Evolutionary conservation across 2,113 vertebrate genomes (phyloP), one percentile per base, ranked within the genome.

Genomic region (Silurus glanis): DNA sequence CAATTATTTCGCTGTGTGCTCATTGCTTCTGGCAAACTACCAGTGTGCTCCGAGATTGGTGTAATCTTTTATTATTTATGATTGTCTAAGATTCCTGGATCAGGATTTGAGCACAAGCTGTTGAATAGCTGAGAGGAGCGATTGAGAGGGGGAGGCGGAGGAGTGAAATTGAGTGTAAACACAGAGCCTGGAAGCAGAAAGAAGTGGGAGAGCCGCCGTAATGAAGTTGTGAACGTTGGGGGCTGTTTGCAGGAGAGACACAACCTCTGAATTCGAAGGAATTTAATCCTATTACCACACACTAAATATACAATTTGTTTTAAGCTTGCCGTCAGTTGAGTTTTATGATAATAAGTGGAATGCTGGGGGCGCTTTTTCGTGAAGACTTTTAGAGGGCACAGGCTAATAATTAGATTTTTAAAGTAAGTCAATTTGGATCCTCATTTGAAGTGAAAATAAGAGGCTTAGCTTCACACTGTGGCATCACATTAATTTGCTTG

Each of bases 281-380:
- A 93, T 94, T 94, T 94, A 95, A 95, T 95, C 94, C 93, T 91
- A 95, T 95, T 95, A 94, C 93, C 93, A 92, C 92, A 90, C 90
- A 91, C 94, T 95, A 95, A 95, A 95, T 95, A 94, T 94, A 95
- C 93, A 94, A 95, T 95, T 95, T 95, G 94, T 95, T 95, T 94
- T 95, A 94, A 94, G 92, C 90, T 93, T 91, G 94, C 94, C 92
- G 90, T 91, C 91, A 93, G 94, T 94, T 92, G 91, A 94, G 93
- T 94, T 83, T 94, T 95, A 95, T 95, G 94, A 90, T 95, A 95
- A 95, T 95, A 91, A 90, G 89, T 85, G 83, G 91, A 89, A 88
- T 88, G 94, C 94, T 93, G 84, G 78, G 82, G 94, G 94, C 94
- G 9, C 89, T 93, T 95, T 93, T 95, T 93, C 93, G 86, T 90